Evolutionary conservation across 2,113 vertebrate genomes (phyloP).

Genomic region (Sterna hirundo): DNA sequence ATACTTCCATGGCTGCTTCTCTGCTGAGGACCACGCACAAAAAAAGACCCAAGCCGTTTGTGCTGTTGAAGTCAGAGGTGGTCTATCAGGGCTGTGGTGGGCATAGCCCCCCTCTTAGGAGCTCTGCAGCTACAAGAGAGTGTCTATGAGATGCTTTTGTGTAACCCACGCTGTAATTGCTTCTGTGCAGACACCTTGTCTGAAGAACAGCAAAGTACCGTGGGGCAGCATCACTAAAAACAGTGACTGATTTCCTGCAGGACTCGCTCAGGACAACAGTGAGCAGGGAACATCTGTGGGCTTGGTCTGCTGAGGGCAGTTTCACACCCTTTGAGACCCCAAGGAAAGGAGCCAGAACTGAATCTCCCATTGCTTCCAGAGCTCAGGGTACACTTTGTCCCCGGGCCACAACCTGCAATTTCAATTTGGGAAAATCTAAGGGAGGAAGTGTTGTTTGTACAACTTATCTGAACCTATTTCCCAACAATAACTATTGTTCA

Average conservation of each 20-base stretch:
- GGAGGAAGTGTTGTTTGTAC: slow-evolving; percentile 33
- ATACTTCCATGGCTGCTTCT: neutral
- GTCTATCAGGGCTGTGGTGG: neutral
- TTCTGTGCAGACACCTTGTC: neutral
- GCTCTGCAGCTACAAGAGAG: neutral
- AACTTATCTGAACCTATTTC: slow-evolving; percentile 48
- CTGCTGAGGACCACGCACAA: neutral
- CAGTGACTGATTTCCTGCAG: neutral
- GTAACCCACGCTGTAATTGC: neutral
- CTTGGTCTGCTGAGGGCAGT: neutral
- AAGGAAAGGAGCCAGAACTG: neutral
- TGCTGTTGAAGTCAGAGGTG: neutral
- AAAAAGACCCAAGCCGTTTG: neutral
- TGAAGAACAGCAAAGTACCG: neutral
- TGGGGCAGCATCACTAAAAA: neutral
- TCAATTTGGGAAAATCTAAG: slow-evolving; percentile 45
- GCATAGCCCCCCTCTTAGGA: neutral
- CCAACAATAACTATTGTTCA: slow-evolving; percentile 50
- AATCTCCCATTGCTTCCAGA: neutral
- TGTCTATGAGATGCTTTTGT: neutral
- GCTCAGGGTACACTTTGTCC: slow-evolving; percentile 7
- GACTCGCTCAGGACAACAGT: neutral
- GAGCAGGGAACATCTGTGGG: neutral
- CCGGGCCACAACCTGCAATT: slow-evolving; percentile 7
- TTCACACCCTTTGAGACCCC: neutral